These are phyloP conservation scores for Neopelma chrysocephalum DNA, from an alignment of 2,797 vertebrate species.

Conservation along the genomic window DNA sequence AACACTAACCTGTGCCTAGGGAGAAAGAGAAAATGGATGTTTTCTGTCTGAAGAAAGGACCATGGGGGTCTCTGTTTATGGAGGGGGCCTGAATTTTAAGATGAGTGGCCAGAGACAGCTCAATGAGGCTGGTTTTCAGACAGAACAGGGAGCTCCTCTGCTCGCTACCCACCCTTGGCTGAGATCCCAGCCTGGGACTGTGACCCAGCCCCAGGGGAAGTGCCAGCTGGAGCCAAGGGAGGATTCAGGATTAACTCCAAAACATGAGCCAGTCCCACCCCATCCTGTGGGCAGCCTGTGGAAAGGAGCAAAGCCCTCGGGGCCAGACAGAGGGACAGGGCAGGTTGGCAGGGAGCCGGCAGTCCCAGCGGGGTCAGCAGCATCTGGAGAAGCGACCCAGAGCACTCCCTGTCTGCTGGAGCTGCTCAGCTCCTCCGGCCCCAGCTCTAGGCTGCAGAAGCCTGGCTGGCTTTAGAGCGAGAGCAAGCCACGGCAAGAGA, in stretches of 20 bases:
- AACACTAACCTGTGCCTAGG: neutral
- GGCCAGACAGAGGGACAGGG: neutral
- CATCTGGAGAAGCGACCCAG: neutral
- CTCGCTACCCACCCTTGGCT: neutral
- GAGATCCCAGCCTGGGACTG: neutral
- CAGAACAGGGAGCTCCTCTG: neutral
- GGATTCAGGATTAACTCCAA: neutral
- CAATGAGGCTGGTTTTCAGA: neutral
- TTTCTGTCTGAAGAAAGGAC: neutral
- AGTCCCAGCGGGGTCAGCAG: neutral
- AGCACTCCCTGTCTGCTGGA: neutral
- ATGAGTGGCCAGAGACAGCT: neutral
- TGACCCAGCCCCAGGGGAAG: neutral
- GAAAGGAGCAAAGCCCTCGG: neutral
- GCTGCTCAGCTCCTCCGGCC: neutral
- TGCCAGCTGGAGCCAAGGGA: neutral
- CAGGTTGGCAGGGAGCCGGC: neutral
- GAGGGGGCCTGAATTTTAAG: neutral
- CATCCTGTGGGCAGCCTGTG: neutral
- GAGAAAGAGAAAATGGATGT: neutral
- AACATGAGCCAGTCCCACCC: neutral
- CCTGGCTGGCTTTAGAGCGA: neutral
- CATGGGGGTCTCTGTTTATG: fast-evolving
- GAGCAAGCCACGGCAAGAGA: neutral
- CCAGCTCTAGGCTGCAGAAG: neutral